These are phyloP conservation scores for Drosophila pectinifera DNA, from an alignment of 1,140 invertebrate genomes.

Conservation along the genomic window DNA sequence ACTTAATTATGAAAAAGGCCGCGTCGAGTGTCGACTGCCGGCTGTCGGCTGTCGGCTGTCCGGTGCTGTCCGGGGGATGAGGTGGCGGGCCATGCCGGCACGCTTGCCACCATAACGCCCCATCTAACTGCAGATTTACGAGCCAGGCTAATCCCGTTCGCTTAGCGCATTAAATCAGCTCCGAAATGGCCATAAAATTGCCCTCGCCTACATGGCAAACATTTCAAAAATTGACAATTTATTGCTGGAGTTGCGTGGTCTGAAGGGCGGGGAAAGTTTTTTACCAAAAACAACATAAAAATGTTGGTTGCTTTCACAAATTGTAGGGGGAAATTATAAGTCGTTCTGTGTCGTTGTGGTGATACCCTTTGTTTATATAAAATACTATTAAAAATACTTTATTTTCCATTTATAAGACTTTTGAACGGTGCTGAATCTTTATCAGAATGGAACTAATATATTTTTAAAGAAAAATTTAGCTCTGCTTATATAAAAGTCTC, in stretches of 20 bases:
- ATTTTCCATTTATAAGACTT: too few relatives aligned
- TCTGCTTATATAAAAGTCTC: too few relatives aligned
- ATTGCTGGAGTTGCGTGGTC: constrained; percentile 44
- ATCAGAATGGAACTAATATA: neutral
- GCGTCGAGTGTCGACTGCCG: constrained; percentile 50
- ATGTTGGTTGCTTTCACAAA: constrained; percentile 8
- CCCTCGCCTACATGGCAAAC: constrained; percentile 58
- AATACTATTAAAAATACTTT: too few relatives aligned
- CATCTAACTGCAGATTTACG: constrained; percentile 62
- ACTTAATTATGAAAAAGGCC: constrained; percentile 79
- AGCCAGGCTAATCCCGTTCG: constrained; percentile 65
- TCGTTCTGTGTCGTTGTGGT: too few relatives aligned
- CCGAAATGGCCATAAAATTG: constrained; percentile 77
- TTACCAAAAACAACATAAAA: constrained; percentile 9
- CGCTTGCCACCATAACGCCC: constrained; percentile 43
- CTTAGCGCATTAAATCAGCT: constrained; percentile 77
- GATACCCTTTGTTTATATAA: neutral
- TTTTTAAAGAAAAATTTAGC: neutral
- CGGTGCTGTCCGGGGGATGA: neutral
- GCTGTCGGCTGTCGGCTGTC: neutral
- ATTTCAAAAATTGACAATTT: constrained; percentile 79
- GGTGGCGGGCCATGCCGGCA: constrained; percentile 10
- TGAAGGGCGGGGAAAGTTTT: constrained; percentile 14
- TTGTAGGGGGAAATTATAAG: neutral
- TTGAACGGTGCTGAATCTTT: too few relatives aligned